Evolutionary conservation across 2,797 vertebrate genomes (phyloP).

Genomic region (Oceanodroma leucorhoa): DNA sequence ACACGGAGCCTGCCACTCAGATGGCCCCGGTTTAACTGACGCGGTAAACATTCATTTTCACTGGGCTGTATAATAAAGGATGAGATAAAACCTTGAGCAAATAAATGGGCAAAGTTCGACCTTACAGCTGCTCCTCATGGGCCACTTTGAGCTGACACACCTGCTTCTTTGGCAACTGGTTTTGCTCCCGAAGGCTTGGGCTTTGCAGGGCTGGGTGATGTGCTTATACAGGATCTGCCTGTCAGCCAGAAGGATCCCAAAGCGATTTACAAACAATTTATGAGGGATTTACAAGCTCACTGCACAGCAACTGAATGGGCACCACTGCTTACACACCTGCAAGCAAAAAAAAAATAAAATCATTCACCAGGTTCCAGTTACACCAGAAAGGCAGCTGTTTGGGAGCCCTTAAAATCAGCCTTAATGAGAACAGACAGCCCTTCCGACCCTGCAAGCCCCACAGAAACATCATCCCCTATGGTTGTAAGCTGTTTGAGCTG

Average conservation of each 20-base stretch:
- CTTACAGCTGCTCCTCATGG: constrained; percentile 46
- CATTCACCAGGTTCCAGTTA: neutral
- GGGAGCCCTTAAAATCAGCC: neutral
- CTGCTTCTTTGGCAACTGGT: constrained; percentile 54
- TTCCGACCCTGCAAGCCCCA: neutral
- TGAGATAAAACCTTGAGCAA: constrained; percentile 70
- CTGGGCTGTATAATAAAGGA: neutral
- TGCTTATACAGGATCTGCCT: neutral
- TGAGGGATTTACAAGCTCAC: neutral
- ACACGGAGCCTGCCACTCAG: neutral
- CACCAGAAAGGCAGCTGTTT: neutral
- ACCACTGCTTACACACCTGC: neutral
- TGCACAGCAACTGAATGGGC: neutral
- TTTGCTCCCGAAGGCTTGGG: constrained; percentile 10
- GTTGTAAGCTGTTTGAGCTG: neutral
- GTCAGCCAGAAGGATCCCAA: neutral
- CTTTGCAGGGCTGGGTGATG: constrained; percentile 18
- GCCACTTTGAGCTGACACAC: constrained; percentile 44
- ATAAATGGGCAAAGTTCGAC: constrained; percentile 64
- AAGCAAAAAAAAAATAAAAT: neutral
- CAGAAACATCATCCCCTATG: neutral
- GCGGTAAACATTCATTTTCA: constrained; percentile 3
- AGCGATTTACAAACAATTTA: neutral
- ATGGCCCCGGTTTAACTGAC: neutral
- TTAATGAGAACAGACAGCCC: neutral